Percentiles rank a stretch among this genome's conserved stretches.
Conservation (phyloP, 2,113 vertebrate genomes). For the Theristicus caerulescens region DNA sequence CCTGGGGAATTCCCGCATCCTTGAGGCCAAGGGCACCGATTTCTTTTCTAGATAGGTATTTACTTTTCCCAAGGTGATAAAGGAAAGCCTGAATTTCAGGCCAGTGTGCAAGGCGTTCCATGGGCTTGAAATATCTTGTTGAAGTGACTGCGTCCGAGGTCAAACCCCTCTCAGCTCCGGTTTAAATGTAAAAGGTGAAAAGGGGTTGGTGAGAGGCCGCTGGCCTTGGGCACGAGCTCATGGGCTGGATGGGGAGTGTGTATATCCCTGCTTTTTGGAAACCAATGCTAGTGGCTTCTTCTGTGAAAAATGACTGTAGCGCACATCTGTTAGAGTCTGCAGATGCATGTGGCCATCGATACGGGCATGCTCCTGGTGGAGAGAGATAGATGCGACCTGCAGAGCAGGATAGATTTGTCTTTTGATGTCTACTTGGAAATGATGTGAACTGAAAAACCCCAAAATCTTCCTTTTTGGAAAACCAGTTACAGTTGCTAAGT, state of each 20-base stretch:
- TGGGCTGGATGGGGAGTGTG: background rate
- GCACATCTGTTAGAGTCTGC: background rate
- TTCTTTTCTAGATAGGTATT: background rate
- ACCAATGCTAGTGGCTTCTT: background rate
- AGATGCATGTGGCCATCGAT: background rate
- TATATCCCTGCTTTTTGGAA: background rate
- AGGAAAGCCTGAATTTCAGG: background rate
- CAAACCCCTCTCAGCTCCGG: background rate
- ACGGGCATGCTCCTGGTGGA: background rate
- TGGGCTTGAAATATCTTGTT: background rate
- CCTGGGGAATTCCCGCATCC: accelerated
- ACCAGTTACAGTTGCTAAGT: conserved; percentile 55
- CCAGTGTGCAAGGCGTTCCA: accelerated
- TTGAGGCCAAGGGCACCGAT: background rate
- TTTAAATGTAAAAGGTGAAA: background rate
- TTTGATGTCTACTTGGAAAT: conserved; percentile 7
- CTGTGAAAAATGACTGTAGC: accelerated
- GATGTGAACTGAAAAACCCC: conserved; percentile 1
- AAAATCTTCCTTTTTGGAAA: conserved; percentile 43
- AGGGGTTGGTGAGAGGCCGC: background rate
- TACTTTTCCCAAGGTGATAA: background rate
- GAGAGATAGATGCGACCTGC: background rate
- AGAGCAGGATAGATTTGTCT: conserved; percentile 2
- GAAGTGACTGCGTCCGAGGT: background rate
- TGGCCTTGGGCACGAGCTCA: background rate